A percentile compares a stretch with the other conserved stretches of the same genome.
Evolutionary conservation across 2,888 invertebrate genomes (phyloP).

Genomic region (Machimus atricapillus): DNA sequence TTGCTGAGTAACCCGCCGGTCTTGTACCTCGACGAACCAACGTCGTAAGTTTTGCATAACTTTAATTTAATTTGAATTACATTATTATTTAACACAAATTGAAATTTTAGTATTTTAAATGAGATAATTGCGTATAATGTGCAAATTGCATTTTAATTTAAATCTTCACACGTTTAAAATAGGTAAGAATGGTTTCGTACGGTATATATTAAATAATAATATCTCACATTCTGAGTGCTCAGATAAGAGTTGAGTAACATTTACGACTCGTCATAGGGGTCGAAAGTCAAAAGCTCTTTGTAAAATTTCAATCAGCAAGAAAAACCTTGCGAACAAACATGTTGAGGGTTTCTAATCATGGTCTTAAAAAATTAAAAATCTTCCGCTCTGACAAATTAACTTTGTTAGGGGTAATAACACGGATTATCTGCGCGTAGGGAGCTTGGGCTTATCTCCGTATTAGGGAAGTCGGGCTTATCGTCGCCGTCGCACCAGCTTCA

Average conservation of each 20-base stretch:
- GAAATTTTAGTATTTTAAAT: no score
- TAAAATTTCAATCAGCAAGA: background rate
- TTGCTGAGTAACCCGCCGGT: conserved; percentile 86
- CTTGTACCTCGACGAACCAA: conserved; percentile 88
- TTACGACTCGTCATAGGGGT: background rate
- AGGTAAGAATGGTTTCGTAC: background rate
- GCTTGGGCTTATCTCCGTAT: background rate
- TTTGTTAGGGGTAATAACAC: background rate
- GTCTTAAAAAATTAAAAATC: background rate
- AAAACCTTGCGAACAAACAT: background rate
- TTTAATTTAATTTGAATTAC: background rate
- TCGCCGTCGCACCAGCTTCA: background rate
- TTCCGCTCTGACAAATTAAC: background rate
- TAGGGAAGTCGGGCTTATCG: background rate
- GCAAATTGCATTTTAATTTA: no score
- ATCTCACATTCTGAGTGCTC: background rate
- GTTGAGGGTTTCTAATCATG: background rate
- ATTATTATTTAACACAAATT: no score
- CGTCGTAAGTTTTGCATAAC: conserved; percentile 69
- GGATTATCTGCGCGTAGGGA: background rate
- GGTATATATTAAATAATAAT: background rate
- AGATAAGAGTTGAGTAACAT: background rate
- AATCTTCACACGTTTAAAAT: background rate
- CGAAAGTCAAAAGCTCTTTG: background rate
- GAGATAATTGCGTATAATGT: no score